A percentile compares a stretch with the other conserved stretches of the same genome.
Conservation (phyloP, 1,140 invertebrate genomes). For the Solen grandis region DNA sequence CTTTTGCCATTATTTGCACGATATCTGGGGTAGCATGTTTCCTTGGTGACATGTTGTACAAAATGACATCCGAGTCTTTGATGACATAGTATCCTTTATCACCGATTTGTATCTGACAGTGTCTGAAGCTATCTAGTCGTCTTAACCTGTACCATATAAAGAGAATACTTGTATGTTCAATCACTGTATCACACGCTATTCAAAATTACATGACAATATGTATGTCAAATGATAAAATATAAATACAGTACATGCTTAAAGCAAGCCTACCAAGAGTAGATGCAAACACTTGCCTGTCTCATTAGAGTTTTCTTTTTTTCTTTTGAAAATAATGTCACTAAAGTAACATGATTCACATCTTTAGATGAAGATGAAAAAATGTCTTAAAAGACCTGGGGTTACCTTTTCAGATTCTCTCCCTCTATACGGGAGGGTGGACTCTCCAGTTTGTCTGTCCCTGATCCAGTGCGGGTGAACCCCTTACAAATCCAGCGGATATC, state of each 20-base stretch:
- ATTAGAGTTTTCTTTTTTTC: background rate
- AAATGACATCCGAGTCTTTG: constrained; percentile 82
- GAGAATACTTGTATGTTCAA: background rate
- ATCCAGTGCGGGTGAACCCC: constrained; percentile 84
- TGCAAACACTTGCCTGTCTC: no score
- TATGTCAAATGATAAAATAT: background rate
- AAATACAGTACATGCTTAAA: no score
- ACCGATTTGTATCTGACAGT: constrained; percentile 93
- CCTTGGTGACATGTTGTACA: constrained; percentile 61
- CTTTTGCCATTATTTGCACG: constrained; percentile 25
- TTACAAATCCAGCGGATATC: constrained; percentile 91
- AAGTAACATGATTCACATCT: background rate
- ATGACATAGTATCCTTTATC: constrained; percentile 89
- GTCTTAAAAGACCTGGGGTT: background rate
- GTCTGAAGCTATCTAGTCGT: constrained; percentile 91
- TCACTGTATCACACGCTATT: background rate
- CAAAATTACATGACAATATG: background rate
- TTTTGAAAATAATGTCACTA: background rate
- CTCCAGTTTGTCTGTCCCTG: constrained; percentile 78
- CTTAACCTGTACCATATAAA: constrained; percentile 85
- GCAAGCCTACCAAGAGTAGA: no score
- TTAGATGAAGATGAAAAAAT: no score
- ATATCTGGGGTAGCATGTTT: constrained; percentile 58
- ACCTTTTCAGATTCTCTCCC: constrained; percentile 88
- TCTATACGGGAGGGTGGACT: constrained; percentile 84